Conservation (phyloP, 2,797 vertebrate genomes). For the Nyctalus aviator region DNA sequence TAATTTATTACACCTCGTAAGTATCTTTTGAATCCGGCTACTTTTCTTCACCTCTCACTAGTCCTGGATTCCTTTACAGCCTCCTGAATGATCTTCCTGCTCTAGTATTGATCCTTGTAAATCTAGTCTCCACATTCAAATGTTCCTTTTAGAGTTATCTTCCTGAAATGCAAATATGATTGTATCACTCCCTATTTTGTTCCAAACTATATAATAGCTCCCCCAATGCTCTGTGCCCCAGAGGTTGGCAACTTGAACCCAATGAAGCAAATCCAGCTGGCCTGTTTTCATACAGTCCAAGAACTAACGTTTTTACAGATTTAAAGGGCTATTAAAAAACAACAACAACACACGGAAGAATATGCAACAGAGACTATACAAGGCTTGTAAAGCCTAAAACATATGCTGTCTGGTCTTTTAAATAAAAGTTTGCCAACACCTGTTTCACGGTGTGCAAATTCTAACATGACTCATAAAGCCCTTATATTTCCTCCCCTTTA, state of each 20-base stretch:
- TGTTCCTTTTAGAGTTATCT: not conserved
- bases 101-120: not conserved
- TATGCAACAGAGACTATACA: no score
- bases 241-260: not conserved
- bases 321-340: constrained; percentile 14
- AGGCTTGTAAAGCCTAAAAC: not conserved
- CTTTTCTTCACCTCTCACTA: not conserved
- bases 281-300: not conserved
- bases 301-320: constrained; percentile 20
- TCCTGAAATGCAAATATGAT: not conserved
- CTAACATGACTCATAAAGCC: not conserved
- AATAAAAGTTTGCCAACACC: not conserved
- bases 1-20: not conserved
- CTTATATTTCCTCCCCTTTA: not conserved
- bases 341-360: no score
- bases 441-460: not conserved
- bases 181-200: not conserved
- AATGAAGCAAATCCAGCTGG: not conserved
- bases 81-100: not conserved
- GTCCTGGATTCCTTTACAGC: not conserved
- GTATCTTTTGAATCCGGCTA: not conserved
- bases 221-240: not conserved
- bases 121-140: not conserved
- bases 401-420: not conserved
- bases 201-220: not conserved